Base-by-base conservation (phyloP, 2,888 invertebrate species). In the Rhingia campestris region DNA sequence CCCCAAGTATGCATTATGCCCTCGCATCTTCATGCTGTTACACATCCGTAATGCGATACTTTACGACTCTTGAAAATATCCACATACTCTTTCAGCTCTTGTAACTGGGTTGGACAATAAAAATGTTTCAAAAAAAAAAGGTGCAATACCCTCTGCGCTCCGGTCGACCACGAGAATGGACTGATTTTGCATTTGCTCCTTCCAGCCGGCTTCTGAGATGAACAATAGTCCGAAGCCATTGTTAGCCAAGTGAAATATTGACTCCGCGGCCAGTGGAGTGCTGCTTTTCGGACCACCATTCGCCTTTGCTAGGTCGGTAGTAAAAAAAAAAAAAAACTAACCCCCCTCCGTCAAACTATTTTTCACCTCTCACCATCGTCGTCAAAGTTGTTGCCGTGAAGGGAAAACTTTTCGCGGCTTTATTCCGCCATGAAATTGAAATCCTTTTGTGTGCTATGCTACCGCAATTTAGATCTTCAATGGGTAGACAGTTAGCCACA, bases 41-140 rank as follows among this genome's bases (percentile, higher is more conserved):
- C 80, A 84, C 84, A 84, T 84, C 84, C 84, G 84, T 84, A 84
- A 84, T 84, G 84, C 84, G 84, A 84, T 84, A 84, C 84, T 84
- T 84, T 80, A 84, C 74, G 84, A 84, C 84, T 84, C 37, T 80
- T 61, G 33, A 59, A 63, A 72, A 64, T 70, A 79, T 79, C 53
- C 81, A 75, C 75, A 75, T 69, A 59, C 64, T 75, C 81, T 75
- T 54, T 41, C 39, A 45, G 37, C 45, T 58, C 58, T 75, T 66
- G 70, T 58, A 81, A 75, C 81, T 75, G 61, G 76, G 70, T 70
- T 76, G 70, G 66, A 72, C 70, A 59, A 37, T 66, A 72, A 72
- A 73, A 49, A 72, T 7, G 47, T 22, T 22, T 22, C 22, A 22
- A 51, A 54, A 30, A 73, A 14, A 77, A 54, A 64, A 49, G 12